These are phyloP conservation scores for Lanistes nyassanus DNA, from an alignment of 1,140 invertebrate genomes.

Conservation along the genomic window DNA sequence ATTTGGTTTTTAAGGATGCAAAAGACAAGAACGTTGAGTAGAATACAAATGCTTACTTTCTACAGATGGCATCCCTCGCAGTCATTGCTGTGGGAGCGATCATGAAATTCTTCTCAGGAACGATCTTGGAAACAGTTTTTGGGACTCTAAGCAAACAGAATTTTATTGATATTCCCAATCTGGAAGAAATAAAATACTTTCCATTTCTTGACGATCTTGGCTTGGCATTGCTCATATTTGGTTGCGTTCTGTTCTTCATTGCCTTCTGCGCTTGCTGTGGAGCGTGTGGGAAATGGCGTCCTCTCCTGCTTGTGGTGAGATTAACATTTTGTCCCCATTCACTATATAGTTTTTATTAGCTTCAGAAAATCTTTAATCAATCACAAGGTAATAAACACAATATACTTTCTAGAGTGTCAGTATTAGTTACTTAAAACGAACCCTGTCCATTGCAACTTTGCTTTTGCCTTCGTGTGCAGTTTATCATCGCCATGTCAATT, in stretches of 20 bases:
- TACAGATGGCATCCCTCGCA: slow-evolving; percentile 14
- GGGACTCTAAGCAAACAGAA: background rate
- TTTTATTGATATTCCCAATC: background rate
- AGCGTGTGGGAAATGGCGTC: slow-evolving; percentile 15
- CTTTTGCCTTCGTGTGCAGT: background rate
- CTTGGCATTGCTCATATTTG: slow-evolving; percentile 19
- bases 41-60: slow-evolving; percentile 1
- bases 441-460: too few relatives aligned
- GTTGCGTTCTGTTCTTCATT: slow-evolving; percentile 21
- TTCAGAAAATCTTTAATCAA: background rate
- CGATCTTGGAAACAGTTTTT: background rate
- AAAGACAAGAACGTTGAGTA: background rate
- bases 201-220: slow-evolving; percentile 12
- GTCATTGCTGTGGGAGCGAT: slow-evolving; percentile 11
- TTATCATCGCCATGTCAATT: background rate
- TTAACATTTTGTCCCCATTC: background rate
- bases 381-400: background rate
- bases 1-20: too few relatives aligned
- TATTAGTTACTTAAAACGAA: background rate
- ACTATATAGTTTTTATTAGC: background rate
- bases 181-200: background rate
- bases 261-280: slow-evolving; percentile 29
- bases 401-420: background rate
- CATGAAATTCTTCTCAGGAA: slow-evolving; percentile 14
- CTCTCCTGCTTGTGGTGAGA: slow-evolving; percentile 23